Base-by-base conservation (phyloP, 2,113 vertebrate species). In the Empidonax alnorum region DNA sequence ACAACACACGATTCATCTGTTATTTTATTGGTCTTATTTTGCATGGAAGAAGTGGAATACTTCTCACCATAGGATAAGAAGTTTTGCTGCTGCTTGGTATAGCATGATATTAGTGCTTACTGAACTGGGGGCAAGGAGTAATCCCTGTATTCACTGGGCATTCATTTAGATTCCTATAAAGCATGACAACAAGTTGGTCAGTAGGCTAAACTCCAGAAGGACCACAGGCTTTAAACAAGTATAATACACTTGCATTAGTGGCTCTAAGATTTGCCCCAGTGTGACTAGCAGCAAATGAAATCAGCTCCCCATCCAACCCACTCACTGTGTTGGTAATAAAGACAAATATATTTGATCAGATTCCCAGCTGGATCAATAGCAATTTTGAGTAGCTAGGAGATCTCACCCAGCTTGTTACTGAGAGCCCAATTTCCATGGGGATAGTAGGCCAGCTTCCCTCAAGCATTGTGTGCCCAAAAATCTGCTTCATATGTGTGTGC, bases 341-440 rank as follows among this genome's bases (percentile, higher is more conserved):
- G 94, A 93, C 78, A 94, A 95, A 95, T 84, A 91, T 42, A 66
- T 92, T 83, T 94, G 74, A 80, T 87, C 87, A 93, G 49, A 85
- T 74, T 88, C 79, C 66, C 85, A 92, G 79, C 44, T 89, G 79
- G 76, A 95, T 96, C 96, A 92, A 94, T 94, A 96, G 47, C 88
- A 90, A 91, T 96, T 88, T 88, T 90, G 49, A 94, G 84, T n/a
- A 88, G 85, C 68, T 78, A 44, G 44, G 76, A 86, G 53, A 94
- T 90, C 50, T 96, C 55, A 28, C 85, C 82, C 90, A 94, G 53
- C 49, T 83, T 75, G 74, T 92, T 94, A 65, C 14, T 41, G 4
- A 67, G 56, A 91, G 65, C 35, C 61, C 3, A 71, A 24, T 90
- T 94, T 86, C 85, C 61, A 68, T 0, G 33, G 42, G 75, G 55